Conservation (phyloP, 2,888 invertebrate species). For the Zaprionus bogoriensis region DNA sequence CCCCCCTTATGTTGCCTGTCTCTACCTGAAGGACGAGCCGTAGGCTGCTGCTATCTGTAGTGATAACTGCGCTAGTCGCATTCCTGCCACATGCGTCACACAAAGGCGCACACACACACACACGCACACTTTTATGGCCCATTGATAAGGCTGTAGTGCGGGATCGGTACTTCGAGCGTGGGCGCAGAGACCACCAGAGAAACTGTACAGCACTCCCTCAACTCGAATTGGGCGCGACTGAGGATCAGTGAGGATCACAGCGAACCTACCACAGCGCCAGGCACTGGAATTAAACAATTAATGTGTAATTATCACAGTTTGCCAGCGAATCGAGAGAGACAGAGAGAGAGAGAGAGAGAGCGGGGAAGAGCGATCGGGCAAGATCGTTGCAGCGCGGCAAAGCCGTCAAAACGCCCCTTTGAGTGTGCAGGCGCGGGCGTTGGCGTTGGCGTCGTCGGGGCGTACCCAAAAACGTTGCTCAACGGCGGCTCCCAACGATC, state of each 20-base stretch:
- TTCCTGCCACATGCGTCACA: conserved; percentile 46
- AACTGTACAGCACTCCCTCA: conserved; percentile 51
- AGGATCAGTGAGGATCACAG: conserved; percentile 25
- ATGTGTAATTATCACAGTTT: conserved; percentile 80
- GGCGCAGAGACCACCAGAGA: conserved; percentile 42
- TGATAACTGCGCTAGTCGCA: conserved; percentile 26
- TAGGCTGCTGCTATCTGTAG: neutral
- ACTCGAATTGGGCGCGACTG: conserved; percentile 32
- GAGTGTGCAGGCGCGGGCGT: conserved; percentile 52
- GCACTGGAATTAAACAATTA: conserved; percentile 77
- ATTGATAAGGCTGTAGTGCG: conserved; percentile 29
- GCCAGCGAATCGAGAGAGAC: conserved; percentile 35
- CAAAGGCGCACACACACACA: conserved; percentile 3
- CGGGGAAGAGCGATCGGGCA: conserved; percentile 5
- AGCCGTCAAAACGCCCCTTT: conserved; percentile 72
- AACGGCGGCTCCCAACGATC: conserved; percentile 16
- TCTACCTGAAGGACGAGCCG: neutral
- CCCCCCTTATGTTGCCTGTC: too few species aligned
- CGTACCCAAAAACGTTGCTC: conserved; percentile 10
- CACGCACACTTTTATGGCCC: neutral
- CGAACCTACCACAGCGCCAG: conserved; percentile 50
- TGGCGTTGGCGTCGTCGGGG: conserved; percentile 47
- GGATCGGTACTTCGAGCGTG: conserved; percentile 14
- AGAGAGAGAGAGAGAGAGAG: neutral
- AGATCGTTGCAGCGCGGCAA: conserved; percentile 12